Evolutionary conservation across 2,888 invertebrate genomes (phyloP).

Genomic region (Lasioglossum malachurum): DNA sequence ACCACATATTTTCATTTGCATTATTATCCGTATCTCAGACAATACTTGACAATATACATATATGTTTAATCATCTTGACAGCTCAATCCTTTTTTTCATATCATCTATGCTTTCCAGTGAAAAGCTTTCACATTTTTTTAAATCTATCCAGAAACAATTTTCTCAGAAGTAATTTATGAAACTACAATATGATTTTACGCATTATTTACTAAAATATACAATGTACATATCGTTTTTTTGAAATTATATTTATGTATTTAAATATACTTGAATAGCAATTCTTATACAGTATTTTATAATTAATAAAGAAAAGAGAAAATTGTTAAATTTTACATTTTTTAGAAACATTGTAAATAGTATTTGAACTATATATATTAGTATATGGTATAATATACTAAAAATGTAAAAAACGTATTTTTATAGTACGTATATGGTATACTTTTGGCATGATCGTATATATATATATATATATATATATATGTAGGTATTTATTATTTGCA

Average conservation of each 20-base stretch:
- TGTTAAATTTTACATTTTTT: background rate
- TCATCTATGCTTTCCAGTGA: background rate
- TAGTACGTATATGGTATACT: background rate
- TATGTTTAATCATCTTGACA: background rate
- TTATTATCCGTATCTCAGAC: background rate
- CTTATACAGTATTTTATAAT: background rate
- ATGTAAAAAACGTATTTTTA: background rate
- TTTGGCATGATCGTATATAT: background rate
- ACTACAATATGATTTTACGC: background rate
- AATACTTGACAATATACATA: background rate
- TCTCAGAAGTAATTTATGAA: background rate
- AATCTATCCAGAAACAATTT: background rate
- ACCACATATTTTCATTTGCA: constrained; percentile 11
- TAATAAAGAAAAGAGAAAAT: background rate
- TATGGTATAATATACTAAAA: too few species aligned
- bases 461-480: background rate
- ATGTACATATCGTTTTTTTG: background rate
- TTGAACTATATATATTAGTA: too few species aligned
- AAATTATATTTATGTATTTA: background rate
- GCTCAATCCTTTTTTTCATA: background rate
- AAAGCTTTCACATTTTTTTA: background rate
- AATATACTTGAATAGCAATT: background rate
- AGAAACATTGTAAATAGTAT: background rate
- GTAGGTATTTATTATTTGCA: background rate
- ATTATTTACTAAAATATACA: background rate